Base-by-base conservation (phyloP, 1,140 invertebrate species). In the Papilio polytes region DNA sequence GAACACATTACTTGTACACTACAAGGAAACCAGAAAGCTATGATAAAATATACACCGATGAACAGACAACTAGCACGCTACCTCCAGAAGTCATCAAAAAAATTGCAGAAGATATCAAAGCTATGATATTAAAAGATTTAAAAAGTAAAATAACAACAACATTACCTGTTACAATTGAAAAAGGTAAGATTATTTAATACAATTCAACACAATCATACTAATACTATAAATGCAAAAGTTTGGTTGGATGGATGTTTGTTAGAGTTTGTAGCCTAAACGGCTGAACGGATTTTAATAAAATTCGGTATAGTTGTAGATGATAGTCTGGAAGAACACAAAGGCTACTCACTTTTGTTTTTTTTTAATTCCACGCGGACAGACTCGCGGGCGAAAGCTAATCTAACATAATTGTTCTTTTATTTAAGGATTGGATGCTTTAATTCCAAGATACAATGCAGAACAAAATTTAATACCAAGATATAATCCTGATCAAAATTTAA, bases 101-200 rank as follows among this genome's bases (percentile, higher is more conserved):
- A 79, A 92, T 94, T 31, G 90, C 91, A 66, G 86, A 91, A 72
- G 90, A 82, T 76, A 87, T 94, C 8, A 94, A 93, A 80, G 84
- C 84, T 13, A 82, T 88, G 22, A 85, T 94, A 26, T 80, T 94
- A 51, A 87, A 86, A 78, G 93, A 94, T 81, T 84, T 94, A 73
- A 83, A 82, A 6, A 76, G 74, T 7, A 53, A n/a, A 73, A 73
- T n/a, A 2, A 51, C 74, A 20, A 48, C 74, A 76, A 51, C 2
- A 9, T 51, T 76, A 13, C 74, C 44, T 15, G 15, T 74, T 48
- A 51, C 74, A 20, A 76, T 46, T 26, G 22, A 20, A 76, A 76
- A 53, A 76, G 74, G 74, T 76, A 76, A 76, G 22, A 51, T 26
- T 7, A 4, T 70, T 6, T 66, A 26, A 26, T 63, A 63, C 6